These are phyloP conservation scores for Mercenaria mercenaria DNA, from an alignment of 1,140 invertebrate genomes.

Conservation along the genomic window DNA sequence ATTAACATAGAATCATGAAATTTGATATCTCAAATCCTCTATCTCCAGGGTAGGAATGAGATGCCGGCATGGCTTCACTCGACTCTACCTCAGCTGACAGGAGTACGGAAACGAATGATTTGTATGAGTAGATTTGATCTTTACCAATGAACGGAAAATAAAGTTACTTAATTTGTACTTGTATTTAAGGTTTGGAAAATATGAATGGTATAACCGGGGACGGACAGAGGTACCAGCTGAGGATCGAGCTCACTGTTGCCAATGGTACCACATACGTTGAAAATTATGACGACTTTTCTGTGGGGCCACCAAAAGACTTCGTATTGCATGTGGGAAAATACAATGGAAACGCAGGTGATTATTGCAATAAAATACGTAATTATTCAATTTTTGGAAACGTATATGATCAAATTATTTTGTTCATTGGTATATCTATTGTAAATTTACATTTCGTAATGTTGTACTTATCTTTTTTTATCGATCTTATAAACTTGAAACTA, in stretches of 20 bases:
- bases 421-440: no score
- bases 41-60: no score
- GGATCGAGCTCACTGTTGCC: neutral
- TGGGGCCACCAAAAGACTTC: constrained; percentile 96
- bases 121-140: neutral
- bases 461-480: no score
- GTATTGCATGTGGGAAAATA: constrained; percentile 74
- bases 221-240: neutral
- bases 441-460: no score
- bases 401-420: no score
- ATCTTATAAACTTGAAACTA: no score
- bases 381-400: no score
- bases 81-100: neutral
- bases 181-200: constrained; percentile 8
- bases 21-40: no score
- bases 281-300: constrained; percentile 90
- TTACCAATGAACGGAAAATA: no score
- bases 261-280: constrained; percentile 5
- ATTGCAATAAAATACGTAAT: no score
- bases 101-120: neutral
- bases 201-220: constrained; percentile 20
- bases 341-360: constrained; percentile 74
- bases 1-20: no score
- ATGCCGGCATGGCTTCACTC: neutral
- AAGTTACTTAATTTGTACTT: no score